phyloP scores from a whole-genome alignment of 2,113 vertebrate species.

The Silurus meridionalis region DNA sequence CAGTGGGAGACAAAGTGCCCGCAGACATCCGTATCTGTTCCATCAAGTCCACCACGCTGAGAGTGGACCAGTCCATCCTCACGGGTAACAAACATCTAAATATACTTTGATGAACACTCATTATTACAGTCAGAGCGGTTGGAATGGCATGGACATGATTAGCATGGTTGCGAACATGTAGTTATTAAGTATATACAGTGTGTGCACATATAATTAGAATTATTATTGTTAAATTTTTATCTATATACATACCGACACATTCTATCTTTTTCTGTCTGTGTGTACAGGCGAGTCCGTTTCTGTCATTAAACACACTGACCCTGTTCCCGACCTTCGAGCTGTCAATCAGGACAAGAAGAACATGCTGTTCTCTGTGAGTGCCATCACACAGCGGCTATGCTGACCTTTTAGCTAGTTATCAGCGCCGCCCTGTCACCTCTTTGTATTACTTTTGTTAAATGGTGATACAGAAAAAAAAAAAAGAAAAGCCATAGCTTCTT shows the following conservation, averaged over 20 bases:
- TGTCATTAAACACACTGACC: conserved; percentile 97
- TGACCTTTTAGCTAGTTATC: conserved; percentile 24
- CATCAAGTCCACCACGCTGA: conserved; percentile 96
- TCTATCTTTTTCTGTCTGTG: neutral
- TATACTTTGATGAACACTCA: neutral
- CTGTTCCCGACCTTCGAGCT: conserved; percentile 95
- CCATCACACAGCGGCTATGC: neutral
- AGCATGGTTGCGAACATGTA: neutral
- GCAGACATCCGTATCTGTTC: conserved; percentile 95
- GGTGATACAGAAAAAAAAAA: conserved; percentile 5
- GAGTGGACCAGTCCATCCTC: conserved; percentile 97
- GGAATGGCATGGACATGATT: neutral
- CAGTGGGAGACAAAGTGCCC: conserved; percentile 98
- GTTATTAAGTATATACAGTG: neutral
- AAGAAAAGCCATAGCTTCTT: neutral
- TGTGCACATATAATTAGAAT: neutral
- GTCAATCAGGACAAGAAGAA: conserved; percentile 99
- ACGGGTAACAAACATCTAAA: conserved; percentile 78
- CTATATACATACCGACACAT: neutral
- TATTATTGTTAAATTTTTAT: neutral
- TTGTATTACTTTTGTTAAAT: neutral
- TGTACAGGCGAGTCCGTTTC: conserved; percentile 91
- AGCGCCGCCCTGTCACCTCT: conserved; percentile 12
- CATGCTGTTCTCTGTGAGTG: conserved; percentile 97
- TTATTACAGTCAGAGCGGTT: neutral